Percentiles rank a stretch among this genome's conserved stretches.
Conservation (phyloP, 2,113 vertebrate species). For the Pantherophis guttatus region DNA sequence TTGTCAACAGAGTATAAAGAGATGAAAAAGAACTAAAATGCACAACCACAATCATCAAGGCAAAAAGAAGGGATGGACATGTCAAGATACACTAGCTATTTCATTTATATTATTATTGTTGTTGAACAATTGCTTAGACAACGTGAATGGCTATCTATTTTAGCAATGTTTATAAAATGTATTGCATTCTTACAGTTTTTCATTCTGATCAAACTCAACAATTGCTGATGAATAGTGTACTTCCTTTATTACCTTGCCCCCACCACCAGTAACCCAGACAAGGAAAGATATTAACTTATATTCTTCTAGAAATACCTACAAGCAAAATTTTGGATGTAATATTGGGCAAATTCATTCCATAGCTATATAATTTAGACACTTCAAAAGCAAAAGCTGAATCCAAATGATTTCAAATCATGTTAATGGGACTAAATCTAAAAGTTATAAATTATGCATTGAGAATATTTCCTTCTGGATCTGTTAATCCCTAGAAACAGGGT, state of each 20-base stretch:
- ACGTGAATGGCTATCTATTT: background rate
- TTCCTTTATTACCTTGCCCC: background rate
- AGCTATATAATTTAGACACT: background rate
- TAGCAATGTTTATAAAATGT: background rate
- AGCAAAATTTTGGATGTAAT: background rate
- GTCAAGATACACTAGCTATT: background rate
- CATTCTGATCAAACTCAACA: background rate
- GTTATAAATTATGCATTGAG: background rate
- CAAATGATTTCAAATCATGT: background rate
- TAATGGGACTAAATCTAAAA: background rate
- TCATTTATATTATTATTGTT: background rate
- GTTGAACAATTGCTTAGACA: background rate
- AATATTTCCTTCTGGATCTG: background rate
- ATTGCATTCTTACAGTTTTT: background rate
- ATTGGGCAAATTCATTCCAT: background rate
- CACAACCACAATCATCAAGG: background rate
- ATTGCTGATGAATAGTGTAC: background rate
- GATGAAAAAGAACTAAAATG: constrained; percentile 10
- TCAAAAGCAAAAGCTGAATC: background rate
- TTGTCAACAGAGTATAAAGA: constrained; percentile 29
- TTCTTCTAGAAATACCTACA: background rate
- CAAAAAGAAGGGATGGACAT: background rate
- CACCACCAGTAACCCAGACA: background rate
- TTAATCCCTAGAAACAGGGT: background rate
- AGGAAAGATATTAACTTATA: background rate